phyloP scores from a whole-genome alignment of 1,140 invertebrate genomes.

The Philotrypesis tridentata region DNA sequence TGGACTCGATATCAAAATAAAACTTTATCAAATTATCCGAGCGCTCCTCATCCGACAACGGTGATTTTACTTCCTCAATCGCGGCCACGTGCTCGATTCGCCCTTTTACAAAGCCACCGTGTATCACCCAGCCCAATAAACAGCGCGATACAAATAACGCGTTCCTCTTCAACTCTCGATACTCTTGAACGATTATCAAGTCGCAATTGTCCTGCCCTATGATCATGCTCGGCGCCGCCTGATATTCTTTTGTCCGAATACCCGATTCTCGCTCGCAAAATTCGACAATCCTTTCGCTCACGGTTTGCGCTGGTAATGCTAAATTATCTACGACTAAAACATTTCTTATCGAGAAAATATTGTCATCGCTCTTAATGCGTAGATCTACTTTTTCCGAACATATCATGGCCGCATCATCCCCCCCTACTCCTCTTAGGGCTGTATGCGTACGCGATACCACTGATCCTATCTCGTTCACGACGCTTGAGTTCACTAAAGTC shows the following conservation, averaged over 20 bases:
- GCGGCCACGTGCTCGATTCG: too few relatives aligned
- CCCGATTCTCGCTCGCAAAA: neutral
- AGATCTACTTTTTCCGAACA: neutral
- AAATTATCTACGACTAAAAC: constrained; percentile 6
- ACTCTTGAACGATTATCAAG: neutral
- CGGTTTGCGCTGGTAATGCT: too few relatives aligned
- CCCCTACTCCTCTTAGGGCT: too few relatives aligned
- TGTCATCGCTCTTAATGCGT: neutral
- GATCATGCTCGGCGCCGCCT: too few relatives aligned
- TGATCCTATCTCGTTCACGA: neutral
- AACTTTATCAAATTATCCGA: too few relatives aligned
- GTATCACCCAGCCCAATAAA: neutral
- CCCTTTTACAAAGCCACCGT: too few relatives aligned
- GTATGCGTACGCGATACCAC: too few relatives aligned
- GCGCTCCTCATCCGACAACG: too few relatives aligned
- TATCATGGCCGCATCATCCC: too few relatives aligned
- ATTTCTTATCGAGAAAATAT: neutral
- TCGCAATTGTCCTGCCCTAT: too few relatives aligned
- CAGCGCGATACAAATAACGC: neutral
- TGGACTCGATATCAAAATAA: neutral
- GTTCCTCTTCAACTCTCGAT: neutral
- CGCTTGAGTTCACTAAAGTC: neutral
- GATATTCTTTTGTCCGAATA: neutral
- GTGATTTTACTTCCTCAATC: too few relatives aligned
- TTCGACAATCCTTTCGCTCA: neutral